Evolutionary conservation across 1,140 invertebrate genomes (phyloP).

Genomic region (Atta colombica): DNA sequence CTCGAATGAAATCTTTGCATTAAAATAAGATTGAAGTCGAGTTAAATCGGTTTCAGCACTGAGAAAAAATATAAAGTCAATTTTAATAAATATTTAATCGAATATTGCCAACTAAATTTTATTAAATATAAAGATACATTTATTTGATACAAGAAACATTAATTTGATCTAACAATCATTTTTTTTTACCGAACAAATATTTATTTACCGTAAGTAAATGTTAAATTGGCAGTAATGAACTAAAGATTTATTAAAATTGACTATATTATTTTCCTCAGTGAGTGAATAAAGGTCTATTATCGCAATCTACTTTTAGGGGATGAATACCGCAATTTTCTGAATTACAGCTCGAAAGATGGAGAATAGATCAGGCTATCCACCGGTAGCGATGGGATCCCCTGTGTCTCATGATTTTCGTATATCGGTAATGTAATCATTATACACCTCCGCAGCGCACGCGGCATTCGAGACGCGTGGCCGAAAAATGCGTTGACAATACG

Average conservation of each 20-base stretch:
- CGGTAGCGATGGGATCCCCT: constrained; percentile 11
- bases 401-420: constrained; percentile 11
- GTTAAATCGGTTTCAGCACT: neutral
- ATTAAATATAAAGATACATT: too few species aligned
- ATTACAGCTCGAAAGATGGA: neutral
- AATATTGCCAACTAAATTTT: too few species aligned
- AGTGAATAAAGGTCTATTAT: neutral
- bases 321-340: neutral
- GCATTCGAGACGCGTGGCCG: constrained; percentile 24
- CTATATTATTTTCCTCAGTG: too few species aligned
- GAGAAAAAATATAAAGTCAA: too few species aligned
- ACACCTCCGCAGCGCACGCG: constrained; percentile 46
- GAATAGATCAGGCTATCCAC: neutral
- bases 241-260: too few species aligned
- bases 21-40: neutral
- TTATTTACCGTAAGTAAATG: too few species aligned
- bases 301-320: neutral
- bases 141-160: too few species aligned
- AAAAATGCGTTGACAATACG: neutral
- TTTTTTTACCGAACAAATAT: too few species aligned
- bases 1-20: neutral
- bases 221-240: too few species aligned
- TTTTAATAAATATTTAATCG: too few species aligned
- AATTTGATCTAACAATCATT: too few species aligned
- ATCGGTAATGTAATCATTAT: constrained; percentile 32